Evolutionary conservation across 2,113 vertebrate genomes (phyloP).

Genomic region (Megalops atlanticus): DNA sequence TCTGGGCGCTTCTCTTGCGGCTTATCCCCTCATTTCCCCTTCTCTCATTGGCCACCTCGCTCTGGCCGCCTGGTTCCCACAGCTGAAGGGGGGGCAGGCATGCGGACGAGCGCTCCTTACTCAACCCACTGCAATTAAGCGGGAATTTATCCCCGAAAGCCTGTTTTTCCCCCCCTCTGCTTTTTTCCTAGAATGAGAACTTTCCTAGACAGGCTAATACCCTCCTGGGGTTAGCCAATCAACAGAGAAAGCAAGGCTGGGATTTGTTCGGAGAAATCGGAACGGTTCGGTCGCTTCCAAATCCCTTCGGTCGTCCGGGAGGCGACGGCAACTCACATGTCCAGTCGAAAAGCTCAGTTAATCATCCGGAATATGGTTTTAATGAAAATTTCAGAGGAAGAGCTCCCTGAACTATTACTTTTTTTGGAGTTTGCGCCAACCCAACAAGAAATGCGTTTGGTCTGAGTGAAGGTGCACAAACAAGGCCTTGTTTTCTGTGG

Average conservation of each 20-base stretch:
- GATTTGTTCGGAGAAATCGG: conserved; percentile 42
- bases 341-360: conserved; percentile 38
- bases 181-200: conserved; percentile 33
- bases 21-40: conserved; percentile 13
- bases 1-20: conserved; percentile 7
- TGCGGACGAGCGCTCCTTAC: conserved; percentile 19
- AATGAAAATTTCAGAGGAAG: conserved; percentile 51
- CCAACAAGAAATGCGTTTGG: neutral
- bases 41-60: neutral
- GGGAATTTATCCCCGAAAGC: conserved; percentile 27
- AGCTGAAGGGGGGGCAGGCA: conserved; percentile 20
- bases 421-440: conserved; percentile 13
- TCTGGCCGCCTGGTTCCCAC: neutral
- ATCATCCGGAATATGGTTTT: conserved; percentile 38
- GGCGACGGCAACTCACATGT: conserved; percentile 34
- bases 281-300: conserved; percentile 47
- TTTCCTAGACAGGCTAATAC: conserved; percentile 50
- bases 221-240: conserved; percentile 51
- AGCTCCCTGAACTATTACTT: conserved; percentile 48
- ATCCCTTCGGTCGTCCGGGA: conserved; percentile 15
- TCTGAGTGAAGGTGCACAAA: neutral
- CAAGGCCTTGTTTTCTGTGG: neutral
- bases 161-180: neutral
- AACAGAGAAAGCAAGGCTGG: conserved; percentile 45
- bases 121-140: conserved; percentile 40